phyloP scores from a whole-genome alignment of 1,140 invertebrate species.

The Laodelphax striatellus region DNA sequence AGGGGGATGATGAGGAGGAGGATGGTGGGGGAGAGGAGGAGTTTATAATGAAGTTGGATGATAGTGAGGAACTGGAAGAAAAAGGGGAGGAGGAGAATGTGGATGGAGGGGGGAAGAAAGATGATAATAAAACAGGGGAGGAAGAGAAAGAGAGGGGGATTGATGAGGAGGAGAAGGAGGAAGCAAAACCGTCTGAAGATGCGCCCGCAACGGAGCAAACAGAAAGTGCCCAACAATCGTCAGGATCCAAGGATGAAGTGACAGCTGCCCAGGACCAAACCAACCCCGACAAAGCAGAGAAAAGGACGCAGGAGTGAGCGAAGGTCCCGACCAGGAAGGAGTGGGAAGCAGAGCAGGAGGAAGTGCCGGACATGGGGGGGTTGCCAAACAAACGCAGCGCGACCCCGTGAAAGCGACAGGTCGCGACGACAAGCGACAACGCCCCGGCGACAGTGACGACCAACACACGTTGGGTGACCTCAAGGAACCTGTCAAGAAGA shows the following conservation, averaged over 20 bases:
- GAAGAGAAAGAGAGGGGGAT: constrained; percentile 29
- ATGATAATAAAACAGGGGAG: constrained; percentile 29
- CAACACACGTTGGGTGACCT: constrained; percentile 45
- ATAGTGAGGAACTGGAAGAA: constrained; percentile 26
- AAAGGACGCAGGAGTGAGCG: constrained; percentile 3
- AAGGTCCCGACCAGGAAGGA: constrained; percentile 9
- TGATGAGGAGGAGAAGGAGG: constrained; percentile 34
- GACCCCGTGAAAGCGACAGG: constrained; percentile 20
- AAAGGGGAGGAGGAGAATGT: constrained; percentile 29
- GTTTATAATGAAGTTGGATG: constrained; percentile 22
- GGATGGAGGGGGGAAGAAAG: constrained; percentile 26
- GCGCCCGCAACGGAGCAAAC: constrained; percentile 35
- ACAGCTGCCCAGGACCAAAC: neutral
- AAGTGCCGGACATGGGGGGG: constrained; percentile 26
- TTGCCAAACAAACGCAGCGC: constrained; percentile 29
- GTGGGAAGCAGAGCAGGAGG: constrained; percentile 36
- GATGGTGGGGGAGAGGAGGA: constrained; percentile 26
- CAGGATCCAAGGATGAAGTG: constrained; percentile 28
- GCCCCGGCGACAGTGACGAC: constrained; percentile 44
- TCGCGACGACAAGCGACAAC: constrained; percentile 33
- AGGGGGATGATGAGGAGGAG: constrained; percentile 26
- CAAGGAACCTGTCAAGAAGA: constrained; percentile 46
- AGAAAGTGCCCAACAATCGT: constrained; percentile 22
- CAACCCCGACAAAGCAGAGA: neutral
- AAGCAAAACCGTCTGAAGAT: constrained; percentile 42